Evolutionary conservation across 2,888 invertebrate genomes (phyloP).

Genomic region (Camponotus fellah): DNA sequence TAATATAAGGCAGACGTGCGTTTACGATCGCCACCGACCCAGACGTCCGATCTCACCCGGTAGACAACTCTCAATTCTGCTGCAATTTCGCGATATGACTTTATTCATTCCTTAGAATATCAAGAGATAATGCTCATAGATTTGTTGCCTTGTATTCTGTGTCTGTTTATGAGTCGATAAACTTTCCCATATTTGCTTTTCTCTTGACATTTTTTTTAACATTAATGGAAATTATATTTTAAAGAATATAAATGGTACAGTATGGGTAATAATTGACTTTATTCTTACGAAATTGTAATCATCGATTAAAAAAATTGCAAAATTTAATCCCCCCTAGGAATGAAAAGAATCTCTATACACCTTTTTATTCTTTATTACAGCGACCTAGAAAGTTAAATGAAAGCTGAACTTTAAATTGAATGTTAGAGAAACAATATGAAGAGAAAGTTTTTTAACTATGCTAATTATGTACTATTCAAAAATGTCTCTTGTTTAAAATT

Average conservation of each 20-base stretch:
- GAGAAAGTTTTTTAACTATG: neutral
- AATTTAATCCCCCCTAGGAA: neutral
- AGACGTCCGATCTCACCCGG: neutral
- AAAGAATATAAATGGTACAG: neutral
- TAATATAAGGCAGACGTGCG: constrained; percentile 68
- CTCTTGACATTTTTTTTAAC: neutral
- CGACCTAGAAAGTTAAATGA: constrained; percentile 16
- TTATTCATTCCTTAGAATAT: constrained; percentile 29
- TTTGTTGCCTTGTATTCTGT: constrained; percentile 3
- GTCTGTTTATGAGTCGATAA: neutral
- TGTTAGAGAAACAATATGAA: neutral
- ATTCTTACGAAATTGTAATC: neutral
- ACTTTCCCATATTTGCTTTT: neutral
- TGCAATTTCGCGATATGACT: constrained; percentile 43
- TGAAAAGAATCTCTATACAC: neutral
- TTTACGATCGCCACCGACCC: constrained; percentile 63
- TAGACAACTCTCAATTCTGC: constrained; percentile 25
- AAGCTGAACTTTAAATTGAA: neutral
- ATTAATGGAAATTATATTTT: neutral
- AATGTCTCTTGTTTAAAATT: constrained; percentile 10
- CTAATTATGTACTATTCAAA: neutral
- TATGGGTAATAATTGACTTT: neutral
- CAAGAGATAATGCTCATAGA: neutral
- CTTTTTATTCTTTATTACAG: constrained; percentile 4
- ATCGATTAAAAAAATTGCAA: neutral